Evolutionary conservation across 1,140 invertebrate genomes (phyloP).

Genomic region (Ceratitis capitata): DNA sequence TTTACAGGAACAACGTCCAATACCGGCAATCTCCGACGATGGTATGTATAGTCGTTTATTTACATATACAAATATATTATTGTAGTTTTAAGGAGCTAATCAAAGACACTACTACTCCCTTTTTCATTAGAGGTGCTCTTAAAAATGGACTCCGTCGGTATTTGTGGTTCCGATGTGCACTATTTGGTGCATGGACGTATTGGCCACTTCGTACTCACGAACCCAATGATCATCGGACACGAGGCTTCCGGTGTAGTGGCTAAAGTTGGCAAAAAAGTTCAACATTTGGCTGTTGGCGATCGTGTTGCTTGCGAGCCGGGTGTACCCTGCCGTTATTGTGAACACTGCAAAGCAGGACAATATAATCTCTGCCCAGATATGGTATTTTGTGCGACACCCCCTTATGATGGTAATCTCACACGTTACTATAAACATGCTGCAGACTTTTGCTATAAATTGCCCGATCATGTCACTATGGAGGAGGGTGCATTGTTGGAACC

Average conservation of each 20-base stretch:
- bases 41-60: slow-evolving; percentile 61
- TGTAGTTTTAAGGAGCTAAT: not conserved
- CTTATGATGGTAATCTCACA: slow-evolving; percentile 84
- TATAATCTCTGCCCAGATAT: slow-evolving; percentile 93
- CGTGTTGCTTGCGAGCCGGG: slow-evolving; percentile 94
- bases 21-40: slow-evolving; percentile 73
- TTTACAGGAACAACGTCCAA: slow-evolving; percentile 75
- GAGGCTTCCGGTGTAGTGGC: slow-evolving; percentile 81
- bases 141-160: slow-evolving; percentile 89
- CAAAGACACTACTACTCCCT: not conserved
- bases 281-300: slow-evolving; percentile 81
- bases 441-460: slow-evolving; percentile 93
- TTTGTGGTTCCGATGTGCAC: slow-evolving; percentile 96
- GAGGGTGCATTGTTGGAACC: slow-evolving; percentile 95
- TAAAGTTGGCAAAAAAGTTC: slow-evolving; percentile 77
- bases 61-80: not conserved
- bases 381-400: slow-evolving; percentile 90
- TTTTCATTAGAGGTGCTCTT: slow-evolving; percentile 79
- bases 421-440: slow-evolving; percentile 89
- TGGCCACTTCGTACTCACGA: slow-evolving; percentile 81
- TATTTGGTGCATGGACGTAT: slow-evolving; percentile 86
- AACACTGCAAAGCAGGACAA: slow-evolving; percentile 84
- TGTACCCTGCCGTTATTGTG: slow-evolving; percentile 85
- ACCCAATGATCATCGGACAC: slow-evolving; percentile 91
- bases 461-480: slow-evolving; percentile 87